Percentiles rank a stretch among this genome's conserved stretches.
Evolutionary conservation across 2,888 invertebrate species (phyloP).

Genomic region (Electrophaes corylata): DNA sequence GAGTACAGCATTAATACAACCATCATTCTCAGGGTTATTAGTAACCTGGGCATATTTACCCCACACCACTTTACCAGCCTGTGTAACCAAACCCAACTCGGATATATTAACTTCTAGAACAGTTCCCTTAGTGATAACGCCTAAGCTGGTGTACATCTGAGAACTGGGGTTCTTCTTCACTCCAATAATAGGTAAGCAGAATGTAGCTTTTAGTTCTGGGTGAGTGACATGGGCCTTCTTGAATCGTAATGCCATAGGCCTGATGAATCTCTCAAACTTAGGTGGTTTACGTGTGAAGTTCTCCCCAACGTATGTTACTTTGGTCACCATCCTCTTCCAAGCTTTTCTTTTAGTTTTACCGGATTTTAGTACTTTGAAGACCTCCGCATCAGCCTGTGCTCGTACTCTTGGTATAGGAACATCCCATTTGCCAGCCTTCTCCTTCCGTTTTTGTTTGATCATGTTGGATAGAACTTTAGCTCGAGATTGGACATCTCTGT

Average conservation of each 20-base stretch:
- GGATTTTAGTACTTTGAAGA: constrained; percentile 95
- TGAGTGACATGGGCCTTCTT: constrained; percentile 99
- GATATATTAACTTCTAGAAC: constrained; percentile 99
- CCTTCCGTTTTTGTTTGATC: constrained; percentile 99
- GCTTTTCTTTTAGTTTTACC: constrained; percentile 97
- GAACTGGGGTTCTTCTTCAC: constrained; percentile 99
- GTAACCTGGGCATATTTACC: constrained; percentile 99
- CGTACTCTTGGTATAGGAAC: constrained; percentile 99
- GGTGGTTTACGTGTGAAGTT: constrained; percentile 99
- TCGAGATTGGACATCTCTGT: constrained; percentile 96
- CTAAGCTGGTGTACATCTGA: constrained; percentile 97
- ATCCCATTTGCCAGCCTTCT: constrained; percentile 99
- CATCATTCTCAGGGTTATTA: constrained; percentile 99
- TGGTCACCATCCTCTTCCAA: constrained; percentile 99
- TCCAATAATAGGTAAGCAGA: constrained; percentile 98
- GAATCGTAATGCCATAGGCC: constrained; percentile 98
- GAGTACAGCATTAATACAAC: constrained; percentile 99
- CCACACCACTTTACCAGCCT: constrained; percentile 99
- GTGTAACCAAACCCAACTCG: constrained; percentile 98
- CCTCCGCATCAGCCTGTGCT: constrained; percentile 98
- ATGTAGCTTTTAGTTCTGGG: constrained; percentile 99
- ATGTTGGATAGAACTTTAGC: constrained; percentile 99
- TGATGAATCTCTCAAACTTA: constrained; percentile 98
- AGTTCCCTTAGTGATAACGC: constrained; percentile 99
- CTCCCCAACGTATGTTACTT: constrained; percentile 98